Conservation (phyloP, 2,113 vertebrate species). For the Osmerus mordax region DNA sequence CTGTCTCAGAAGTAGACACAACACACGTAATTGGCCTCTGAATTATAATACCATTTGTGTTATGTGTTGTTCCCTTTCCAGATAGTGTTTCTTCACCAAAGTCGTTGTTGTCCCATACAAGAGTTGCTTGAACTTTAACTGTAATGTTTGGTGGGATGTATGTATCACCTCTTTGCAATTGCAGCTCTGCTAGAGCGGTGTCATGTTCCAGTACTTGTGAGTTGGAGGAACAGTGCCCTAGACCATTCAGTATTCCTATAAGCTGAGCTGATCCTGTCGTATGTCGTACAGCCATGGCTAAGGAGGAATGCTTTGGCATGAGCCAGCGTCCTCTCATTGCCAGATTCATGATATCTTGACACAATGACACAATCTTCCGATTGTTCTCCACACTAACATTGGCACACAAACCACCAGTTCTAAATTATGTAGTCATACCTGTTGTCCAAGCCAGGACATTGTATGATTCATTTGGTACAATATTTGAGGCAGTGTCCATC, state of each 20-base stretch:
- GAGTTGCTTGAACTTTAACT: slow-evolving; percentile 6
- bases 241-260: background rate
- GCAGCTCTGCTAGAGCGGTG: background rate
- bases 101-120: slow-evolving; percentile 11
- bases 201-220: no score
- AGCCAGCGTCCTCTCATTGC: slow-evolving; percentile 4
- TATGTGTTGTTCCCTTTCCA: slow-evolving; percentile 8
- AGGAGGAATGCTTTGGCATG: slow-evolving; percentile 10
- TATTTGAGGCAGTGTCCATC: no score
- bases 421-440: no score
- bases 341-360: no score
- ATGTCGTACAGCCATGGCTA: slow-evolving; percentile 1
- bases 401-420: no score
- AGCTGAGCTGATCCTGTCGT: slow-evolving; percentile 14
- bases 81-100: slow-evolving; percentile 12
- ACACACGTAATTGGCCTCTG: slow-evolving; percentile 4
- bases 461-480: no score
- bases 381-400: no score
- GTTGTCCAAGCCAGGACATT: no score
- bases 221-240: background rate
- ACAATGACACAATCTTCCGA: no score
- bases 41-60: slow-evolving; percentile 16
- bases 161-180: slow-evolving; percentile 1
- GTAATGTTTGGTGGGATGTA: slow-evolving; percentile 14
- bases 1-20: no score